Percentiles rank a stretch among this genome's conserved stretches.
Conservation (phyloP, 2,888 invertebrate species). For the Drosophila infuscata region DNA sequence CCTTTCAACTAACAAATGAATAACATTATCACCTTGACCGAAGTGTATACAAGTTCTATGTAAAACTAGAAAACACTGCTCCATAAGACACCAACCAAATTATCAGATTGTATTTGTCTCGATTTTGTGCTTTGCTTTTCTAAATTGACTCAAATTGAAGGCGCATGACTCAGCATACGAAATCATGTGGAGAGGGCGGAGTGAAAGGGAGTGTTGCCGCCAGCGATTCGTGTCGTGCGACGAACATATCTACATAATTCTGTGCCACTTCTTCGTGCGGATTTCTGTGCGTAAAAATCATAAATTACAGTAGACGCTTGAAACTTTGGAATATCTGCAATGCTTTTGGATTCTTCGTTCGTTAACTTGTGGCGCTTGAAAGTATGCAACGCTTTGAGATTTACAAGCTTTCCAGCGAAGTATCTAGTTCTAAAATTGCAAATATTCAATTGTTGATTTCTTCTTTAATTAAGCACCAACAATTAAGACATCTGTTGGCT, state of each 20-base stretch:
- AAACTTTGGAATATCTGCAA: conserved; percentile 8
- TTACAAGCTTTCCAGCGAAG: background rate
- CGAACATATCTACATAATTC: conserved; percentile 32
- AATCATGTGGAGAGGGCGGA: conserved; percentile 24
- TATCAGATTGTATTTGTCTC: conserved; percentile 54
- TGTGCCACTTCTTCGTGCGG: conserved; percentile 27
- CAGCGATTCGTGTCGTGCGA: conserved; percentile 22
- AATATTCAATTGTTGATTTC: background rate
- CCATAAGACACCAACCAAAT: conserved; percentile 29
- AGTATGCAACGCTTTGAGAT: conserved; percentile 26
- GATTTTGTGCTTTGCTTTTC: conserved; percentile 59
- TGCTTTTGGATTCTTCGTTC: conserved; percentile 1
- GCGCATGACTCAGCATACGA: conserved; percentile 76
- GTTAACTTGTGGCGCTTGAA: conserved; percentile 23
- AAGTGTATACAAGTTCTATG: background rate
- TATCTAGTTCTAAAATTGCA: background rate
- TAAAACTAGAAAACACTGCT: conserved; percentile 2
- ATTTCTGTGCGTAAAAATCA: conserved; percentile 54
- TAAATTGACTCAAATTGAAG: conserved; percentile 79
- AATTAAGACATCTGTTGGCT: conserved; percentile 1
- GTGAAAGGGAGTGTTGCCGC: background rate
- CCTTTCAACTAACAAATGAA: background rate
- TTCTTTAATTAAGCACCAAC: background rate
- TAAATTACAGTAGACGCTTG: conserved; percentile 32
- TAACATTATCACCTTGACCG: conserved; percentile 16